Evolutionary conservation across 2,113 vertebrate genomes (phyloP).

Genomic region (Neolamprologus variostigma): DNA sequence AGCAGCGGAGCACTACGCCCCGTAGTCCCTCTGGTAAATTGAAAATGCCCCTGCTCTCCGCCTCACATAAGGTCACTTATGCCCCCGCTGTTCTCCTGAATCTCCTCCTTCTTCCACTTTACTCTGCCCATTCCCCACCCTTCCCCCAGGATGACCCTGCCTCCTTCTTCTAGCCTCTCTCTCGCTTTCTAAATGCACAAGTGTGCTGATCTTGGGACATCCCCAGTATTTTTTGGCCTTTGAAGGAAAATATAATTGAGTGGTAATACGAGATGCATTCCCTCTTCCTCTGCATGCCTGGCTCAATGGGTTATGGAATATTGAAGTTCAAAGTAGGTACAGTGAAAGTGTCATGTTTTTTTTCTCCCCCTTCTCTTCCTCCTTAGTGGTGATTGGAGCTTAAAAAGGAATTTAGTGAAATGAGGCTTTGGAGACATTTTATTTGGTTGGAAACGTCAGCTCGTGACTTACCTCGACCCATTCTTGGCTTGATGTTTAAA

Average conservation of each 20-base stretch:
- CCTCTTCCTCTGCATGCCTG: constrained; percentile 37
- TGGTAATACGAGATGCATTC: constrained; percentile 56
- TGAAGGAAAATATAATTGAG: constrained; percentile 63
- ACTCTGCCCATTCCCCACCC: neutral
- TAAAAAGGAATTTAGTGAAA: constrained; percentile 27
- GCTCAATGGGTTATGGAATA: constrained; percentile 54
- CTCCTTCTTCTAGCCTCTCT: neutral
- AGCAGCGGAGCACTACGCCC: constrained; percentile 30
- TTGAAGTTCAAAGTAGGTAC: constrained; percentile 49
- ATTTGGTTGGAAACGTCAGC: constrained; percentile 27
- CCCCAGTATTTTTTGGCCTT: constrained; percentile 62
- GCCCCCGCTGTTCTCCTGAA: neutral
- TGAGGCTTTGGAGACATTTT: constrained; percentile 6
- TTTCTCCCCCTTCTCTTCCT: neutral
- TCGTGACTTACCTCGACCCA: constrained; percentile 20
- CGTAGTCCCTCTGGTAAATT: constrained; percentile 54
- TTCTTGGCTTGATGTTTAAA: neutral
- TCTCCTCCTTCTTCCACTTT: neutral
- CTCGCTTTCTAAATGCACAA: neutral
- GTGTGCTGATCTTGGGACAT: constrained; percentile 70
- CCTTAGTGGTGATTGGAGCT: constrained; percentile 32
- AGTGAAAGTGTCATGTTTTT: constrained; percentile 27
- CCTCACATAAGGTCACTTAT: constrained; percentile 2
- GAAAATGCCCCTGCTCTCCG: constrained; percentile 57
- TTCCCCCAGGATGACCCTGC: neutral